Evolutionary conservation across 2,797 vertebrate species (phyloP).

Genomic region (Dendrocincla tyrannina): DNA sequence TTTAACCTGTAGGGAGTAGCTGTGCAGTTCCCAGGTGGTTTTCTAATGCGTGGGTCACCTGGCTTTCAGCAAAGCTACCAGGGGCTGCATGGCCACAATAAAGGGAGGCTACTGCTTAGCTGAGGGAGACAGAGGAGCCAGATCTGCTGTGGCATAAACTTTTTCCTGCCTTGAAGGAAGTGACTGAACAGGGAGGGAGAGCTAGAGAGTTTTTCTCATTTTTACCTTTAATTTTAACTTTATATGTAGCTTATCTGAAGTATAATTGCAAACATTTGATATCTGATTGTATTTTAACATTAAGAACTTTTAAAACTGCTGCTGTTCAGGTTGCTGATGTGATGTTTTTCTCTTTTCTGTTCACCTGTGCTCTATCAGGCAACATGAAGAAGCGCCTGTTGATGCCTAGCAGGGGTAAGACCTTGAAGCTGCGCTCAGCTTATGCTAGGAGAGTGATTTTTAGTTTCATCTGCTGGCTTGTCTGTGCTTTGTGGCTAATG

Average conservation of each 20-base stretch:
- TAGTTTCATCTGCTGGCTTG: conserved; percentile 69
- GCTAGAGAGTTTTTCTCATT: not conserved
- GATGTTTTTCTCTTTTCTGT: conserved; percentile 75
- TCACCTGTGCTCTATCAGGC: conserved; percentile 77
- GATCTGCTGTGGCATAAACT: not conserved
- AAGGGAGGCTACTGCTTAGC: not conserved
- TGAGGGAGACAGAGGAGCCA: not conserved
- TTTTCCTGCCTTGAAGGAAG: not conserved
- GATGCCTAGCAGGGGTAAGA: conserved; percentile 85
- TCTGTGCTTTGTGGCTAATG: conserved; percentile 65
- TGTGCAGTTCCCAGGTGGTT: not conserved
- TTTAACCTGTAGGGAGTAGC: not conserved
- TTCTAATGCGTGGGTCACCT: not conserved
- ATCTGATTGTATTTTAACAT: conserved; percentile 40
- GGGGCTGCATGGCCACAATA: not conserved
- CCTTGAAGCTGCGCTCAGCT: conserved; percentile 64
- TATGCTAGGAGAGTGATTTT: conserved; percentile 63
- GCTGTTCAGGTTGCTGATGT: conserved; percentile 68
- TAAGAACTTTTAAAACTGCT: conserved; percentile 49
- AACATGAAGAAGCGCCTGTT: conserved; percentile 85
- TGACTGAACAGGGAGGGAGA: not conserved
- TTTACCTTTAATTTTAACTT: not conserved
- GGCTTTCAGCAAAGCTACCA: not conserved
- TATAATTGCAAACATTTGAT: not conserved
- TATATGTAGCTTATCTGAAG: not conserved